Conservation (phyloP, 1,140 invertebrate species). For the Liolophura sinensis region DNA sequence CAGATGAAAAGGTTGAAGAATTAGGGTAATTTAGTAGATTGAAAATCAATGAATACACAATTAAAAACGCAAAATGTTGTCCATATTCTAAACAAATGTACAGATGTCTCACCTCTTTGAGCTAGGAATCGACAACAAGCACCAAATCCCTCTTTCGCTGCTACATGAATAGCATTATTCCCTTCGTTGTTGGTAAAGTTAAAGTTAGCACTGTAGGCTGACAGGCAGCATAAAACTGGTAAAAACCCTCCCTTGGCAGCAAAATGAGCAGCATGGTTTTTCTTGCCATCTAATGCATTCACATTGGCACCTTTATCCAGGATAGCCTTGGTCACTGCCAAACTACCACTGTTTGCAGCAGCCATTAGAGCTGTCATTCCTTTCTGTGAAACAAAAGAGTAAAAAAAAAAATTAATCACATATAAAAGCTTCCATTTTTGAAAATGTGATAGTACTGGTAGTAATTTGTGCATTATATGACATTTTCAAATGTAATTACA, state of each 20-base stretch:
- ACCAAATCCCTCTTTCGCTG: slow-evolving; percentile 47
- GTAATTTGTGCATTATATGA: not conserved
- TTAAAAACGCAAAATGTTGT: not conserved
- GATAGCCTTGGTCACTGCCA: slow-evolving; percentile 48
- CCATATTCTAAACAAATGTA: not conserved
- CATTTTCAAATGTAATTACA: not conserved
- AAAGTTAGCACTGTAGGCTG: slow-evolving; percentile 56
- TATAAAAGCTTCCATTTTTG: not conserved
- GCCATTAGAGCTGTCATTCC: slow-evolving; percentile 56
- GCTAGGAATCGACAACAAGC: slow-evolving; percentile 54
- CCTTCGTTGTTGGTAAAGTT: slow-evolving; percentile 48
- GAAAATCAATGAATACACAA: too few relatives aligned
- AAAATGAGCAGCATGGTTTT: slow-evolving; percentile 52
- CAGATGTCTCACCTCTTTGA: slow-evolving; percentile 47
- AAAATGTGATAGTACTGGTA: not conserved
- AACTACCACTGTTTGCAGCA: slow-evolving; percentile 50
- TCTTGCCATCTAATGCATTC: slow-evolving; percentile 47
- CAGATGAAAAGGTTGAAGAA: too few relatives aligned
- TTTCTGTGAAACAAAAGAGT: slow-evolving; percentile 32
- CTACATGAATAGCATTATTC: slow-evolving; percentile 55
- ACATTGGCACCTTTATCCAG: slow-evolving; percentile 48
- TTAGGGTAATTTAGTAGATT: too few relatives aligned
- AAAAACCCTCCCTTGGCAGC: slow-evolving; percentile 54
- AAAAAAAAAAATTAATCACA: slow-evolving; percentile 4
- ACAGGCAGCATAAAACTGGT: slow-evolving; percentile 44